Percentiles rank a stretch among this genome's conserved stretches.
phyloP scores from a whole-genome alignment of 2,888 invertebrate genomes.

The Anagyrus pseudococci region DNA sequence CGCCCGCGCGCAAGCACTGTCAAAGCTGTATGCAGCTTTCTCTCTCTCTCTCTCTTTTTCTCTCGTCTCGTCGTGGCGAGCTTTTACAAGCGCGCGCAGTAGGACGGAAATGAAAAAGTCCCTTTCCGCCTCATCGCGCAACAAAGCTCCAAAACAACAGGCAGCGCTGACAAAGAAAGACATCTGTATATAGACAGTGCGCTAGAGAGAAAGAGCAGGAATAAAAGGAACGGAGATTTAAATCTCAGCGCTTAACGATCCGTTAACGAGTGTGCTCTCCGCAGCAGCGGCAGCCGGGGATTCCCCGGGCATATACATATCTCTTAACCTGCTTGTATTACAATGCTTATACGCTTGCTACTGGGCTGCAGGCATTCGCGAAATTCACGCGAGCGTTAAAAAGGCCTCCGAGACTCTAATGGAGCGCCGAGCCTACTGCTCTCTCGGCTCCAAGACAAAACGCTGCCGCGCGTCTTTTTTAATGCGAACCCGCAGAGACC shows the following conservation, averaged over 20 bases:
- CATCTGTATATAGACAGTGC: too few relatives aligned
- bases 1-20: too few relatives aligned
- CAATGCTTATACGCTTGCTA: too few relatives aligned
- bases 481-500: not conserved
- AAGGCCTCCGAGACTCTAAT: constrained; percentile 24
- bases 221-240: too few relatives aligned
- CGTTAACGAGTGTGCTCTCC: constrained; percentile 35
- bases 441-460: constrained; percentile 2
- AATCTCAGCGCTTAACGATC: constrained; percentile 29
- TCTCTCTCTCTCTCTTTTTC: too few relatives aligned
- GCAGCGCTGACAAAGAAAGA: not conserved
- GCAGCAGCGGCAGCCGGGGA: too few relatives aligned
- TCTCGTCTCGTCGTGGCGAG: too few relatives aligned
- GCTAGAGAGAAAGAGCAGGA: too few relatives aligned
- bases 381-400: constrained; percentile 2
- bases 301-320: too few relatives aligned
- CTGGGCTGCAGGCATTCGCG: constrained; percentile 36
- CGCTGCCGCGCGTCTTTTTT: constrained; percentile 2
- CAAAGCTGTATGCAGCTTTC: too few relatives aligned
- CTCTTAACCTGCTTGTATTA: not conserved
- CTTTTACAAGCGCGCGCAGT: too few relatives aligned
- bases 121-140: constrained; percentile 1
- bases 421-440: constrained; percentile 21
- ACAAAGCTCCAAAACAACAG: not conserved
- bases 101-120: not conserved